Conservation (phyloP, 2,888 invertebrate species). For the Trachelus tabidus region DNA sequence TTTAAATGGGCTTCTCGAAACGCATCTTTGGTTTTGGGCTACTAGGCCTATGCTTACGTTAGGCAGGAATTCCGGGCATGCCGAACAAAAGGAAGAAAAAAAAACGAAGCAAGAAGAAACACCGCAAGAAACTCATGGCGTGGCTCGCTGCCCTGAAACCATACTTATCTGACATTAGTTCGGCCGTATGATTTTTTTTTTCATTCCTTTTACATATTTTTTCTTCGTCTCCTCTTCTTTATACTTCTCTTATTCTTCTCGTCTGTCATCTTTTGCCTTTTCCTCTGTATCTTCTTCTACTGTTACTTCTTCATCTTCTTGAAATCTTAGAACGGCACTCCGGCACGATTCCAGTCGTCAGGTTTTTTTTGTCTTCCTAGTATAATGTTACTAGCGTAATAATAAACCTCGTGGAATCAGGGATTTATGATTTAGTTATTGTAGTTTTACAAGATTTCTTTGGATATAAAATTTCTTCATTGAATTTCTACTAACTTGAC, state of each 20-base stretch:
- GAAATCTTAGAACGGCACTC: conserved; percentile 13
- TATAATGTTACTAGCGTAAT: background rate
- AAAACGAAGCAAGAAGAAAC: conserved; percentile 10
- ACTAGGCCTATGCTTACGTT: conserved; percentile 8
- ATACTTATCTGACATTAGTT: conserved; percentile 24
- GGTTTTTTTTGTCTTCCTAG: background rate
- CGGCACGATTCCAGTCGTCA: background rate
- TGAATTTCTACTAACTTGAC: background rate
- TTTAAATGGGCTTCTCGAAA: conserved; percentile 7
- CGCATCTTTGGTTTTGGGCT: conserved; percentile 1
- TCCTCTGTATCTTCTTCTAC: conserved; percentile 11
- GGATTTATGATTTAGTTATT: background rate
- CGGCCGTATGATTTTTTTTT: conserved; percentile 11
- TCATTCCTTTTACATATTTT: background rate
- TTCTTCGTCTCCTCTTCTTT: background rate
- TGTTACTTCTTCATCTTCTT: conserved; percentile 25
- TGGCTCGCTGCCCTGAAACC: conserved; percentile 7
- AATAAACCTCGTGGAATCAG: background rate
- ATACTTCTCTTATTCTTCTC: conserved; percentile 5
- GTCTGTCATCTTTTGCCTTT: conserved; percentile 31
- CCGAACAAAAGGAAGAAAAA: conserved; percentile 11
- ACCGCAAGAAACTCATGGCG: conserved; percentile 21
- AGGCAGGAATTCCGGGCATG: conserved; percentile 19
- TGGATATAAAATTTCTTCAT: background rate
- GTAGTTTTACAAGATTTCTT: background rate